Evolutionary conservation across 2,113 vertebrate genomes (phyloP), one percentile per base, ranked within the genome.

Genomic region (Protobothrops mucrosquamatus): DNA sequence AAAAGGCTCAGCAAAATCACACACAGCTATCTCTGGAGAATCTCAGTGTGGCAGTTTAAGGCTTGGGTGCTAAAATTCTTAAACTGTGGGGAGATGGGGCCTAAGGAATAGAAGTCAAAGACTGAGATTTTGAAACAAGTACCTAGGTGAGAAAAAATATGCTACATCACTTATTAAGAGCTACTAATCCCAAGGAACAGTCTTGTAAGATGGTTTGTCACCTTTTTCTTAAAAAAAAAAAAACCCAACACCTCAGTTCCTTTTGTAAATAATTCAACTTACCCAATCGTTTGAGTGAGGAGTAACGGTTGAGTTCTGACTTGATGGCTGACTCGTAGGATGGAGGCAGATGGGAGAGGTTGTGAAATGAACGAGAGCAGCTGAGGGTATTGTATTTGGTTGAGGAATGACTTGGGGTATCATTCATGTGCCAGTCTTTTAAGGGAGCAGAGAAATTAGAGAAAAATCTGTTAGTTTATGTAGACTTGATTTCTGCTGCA

Each of bases 241-340:
- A 81, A 3, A 26, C 48, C 48, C 12, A 15, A 69, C 64, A 34
- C 20, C 18, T 81, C 34, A 43, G 34, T 43, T 81, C 8, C 24
- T 23, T 56, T 74, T 15, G 43, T 43, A 85, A 52, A 59, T 34
- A 43, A 87, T 52, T 43, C 12, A 29, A 91, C 98, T 98, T 94
- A 99, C 99, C 99, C 74, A 99, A 97, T 55, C 98, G 98, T 96
- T 99, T 99, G 90, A 99, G 98, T 2, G 99, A 99, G 86, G 98
- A 98, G 95, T 99, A 99, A 96, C 98, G 98, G 97, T 98, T 99
- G 95, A 99, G 97, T 93, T 99, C 99, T 0, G 98, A 98, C 93
- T 99, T 99, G 96, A 98, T 97, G 26, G 98, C 98, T 0, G 98
- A 98, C 96, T 99, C 99, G 10, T 99, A 99, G 46, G 99, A 99